A percentile compares a stretch with the other conserved stretches of the same genome.
These are phyloP conservation scores for Ennomos fuscantarius DNA, from an alignment of 2,888 invertebrate genomes.

Conservation along the genomic window DNA sequence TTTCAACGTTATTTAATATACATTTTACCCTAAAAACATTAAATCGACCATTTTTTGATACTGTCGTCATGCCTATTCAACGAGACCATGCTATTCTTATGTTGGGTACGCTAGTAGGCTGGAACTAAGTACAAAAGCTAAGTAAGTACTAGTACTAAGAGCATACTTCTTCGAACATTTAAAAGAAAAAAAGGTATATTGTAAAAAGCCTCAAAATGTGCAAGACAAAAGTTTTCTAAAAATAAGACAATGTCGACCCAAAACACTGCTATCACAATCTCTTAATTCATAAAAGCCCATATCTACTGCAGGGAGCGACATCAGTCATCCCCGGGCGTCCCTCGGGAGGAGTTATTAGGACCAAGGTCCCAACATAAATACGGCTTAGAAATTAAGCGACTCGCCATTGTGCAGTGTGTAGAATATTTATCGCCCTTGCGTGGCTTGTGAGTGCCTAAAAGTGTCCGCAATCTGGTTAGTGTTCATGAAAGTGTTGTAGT, in stretches of 20 bases:
- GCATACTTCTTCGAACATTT: too few species aligned
- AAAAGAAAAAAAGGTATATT: too few species aligned
- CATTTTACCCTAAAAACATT: too few species aligned
- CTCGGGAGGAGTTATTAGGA: conserved; percentile 55
- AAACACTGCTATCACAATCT: neutral
- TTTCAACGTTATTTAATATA: too few species aligned
- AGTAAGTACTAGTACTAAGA: too few species aligned
- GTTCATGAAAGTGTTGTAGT: conserved; percentile 28
- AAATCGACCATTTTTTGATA: too few species aligned
- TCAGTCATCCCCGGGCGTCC: conserved; percentile 32
- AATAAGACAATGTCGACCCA: neutral
- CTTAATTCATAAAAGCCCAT: conserved; percentile 14
- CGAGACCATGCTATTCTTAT: too few species aligned
- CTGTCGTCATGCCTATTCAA: too few species aligned
- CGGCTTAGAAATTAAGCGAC: conserved; percentile 50
- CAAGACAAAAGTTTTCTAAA: too few species aligned
- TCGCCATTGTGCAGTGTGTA: conserved; percentile 35
- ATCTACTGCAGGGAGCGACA: conserved; percentile 6
- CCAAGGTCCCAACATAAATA: conserved; percentile 50
- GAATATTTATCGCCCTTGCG: conserved; percentile 35
- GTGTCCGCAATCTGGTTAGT: conserved; percentile 29
- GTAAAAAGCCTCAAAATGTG: too few species aligned
- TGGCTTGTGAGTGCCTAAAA: conserved; percentile 3
- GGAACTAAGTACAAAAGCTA: too few species aligned
- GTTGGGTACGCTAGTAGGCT: too few species aligned